Conservation (phyloP, 2,797 vertebrate species). For the Merluccius polli region DNA sequence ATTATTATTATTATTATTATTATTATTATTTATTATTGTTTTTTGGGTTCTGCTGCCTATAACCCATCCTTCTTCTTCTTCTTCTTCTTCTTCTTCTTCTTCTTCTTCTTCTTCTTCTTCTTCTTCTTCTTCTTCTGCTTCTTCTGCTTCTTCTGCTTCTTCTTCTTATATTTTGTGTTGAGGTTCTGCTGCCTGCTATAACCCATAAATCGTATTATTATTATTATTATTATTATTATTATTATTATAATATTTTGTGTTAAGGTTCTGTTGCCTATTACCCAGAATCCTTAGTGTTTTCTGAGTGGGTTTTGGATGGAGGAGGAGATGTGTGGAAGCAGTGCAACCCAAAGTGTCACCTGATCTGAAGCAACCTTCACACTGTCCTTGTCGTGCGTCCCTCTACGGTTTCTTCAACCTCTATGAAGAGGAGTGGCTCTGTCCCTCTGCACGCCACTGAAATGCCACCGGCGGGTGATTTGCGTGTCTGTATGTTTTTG, state of each 20-base stretch:
- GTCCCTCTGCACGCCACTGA: constrained; percentile 17
- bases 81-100: no score
- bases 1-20: not conserved
- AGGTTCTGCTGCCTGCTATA: no score
- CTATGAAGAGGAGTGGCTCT: constrained; percentile 8
- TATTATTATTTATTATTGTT: constrained; percentile 14
- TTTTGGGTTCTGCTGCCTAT: constrained; percentile 11
- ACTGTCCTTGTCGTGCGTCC: constrained; percentile 12
- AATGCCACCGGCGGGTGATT: constrained; percentile 12
- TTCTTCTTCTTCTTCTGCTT: no score
- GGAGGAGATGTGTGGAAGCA: constrained; percentile 23
- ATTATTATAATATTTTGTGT: constrained; percentile 17
- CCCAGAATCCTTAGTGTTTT: constrained; percentile 24
- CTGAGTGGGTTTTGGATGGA: constrained; percentile 4
- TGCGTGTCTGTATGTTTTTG: constrained; percentile 34
- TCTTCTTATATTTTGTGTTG: no score
- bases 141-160: no score
- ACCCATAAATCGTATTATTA: no score
- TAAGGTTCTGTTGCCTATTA: constrained; percentile 13
- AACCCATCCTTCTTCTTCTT: no score
- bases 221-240: not conserved
- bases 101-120: no score
- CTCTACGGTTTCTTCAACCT: constrained; percentile 20
- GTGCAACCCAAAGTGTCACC: no score
- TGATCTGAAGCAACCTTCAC: constrained; percentile 21